Percentiles rank a stretch among this genome's conserved stretches.
These are phyloP conservation scores for Philotrypesis tridentata DNA, from an alignment of 1,140 invertebrate genomes.

Conservation along the genomic window DNA sequence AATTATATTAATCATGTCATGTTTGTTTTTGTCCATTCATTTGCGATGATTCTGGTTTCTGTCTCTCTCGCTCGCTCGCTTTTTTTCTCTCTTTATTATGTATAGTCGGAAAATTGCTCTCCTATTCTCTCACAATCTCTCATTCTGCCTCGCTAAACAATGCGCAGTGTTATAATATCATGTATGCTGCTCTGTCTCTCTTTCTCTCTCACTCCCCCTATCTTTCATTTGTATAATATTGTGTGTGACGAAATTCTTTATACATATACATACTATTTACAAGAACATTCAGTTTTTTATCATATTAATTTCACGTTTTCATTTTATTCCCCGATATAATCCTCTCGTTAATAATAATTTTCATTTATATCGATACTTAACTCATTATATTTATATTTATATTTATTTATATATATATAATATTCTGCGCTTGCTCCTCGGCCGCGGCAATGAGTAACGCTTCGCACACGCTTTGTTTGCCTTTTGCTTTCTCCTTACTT, in stretches of 20 bases:
- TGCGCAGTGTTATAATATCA: background rate
- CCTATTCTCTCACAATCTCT: background rate
- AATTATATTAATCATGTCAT: slow-evolving; percentile 33
- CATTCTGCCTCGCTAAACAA: background rate
- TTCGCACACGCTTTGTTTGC: background rate
- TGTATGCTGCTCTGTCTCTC: background rate
- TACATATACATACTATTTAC: slow-evolving; percentile 46
- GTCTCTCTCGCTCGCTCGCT: background rate
- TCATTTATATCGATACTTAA: slow-evolving; percentile 32
- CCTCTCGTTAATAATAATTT: background rate
- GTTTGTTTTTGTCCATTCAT: background rate
- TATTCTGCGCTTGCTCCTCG: slow-evolving; percentile 1
- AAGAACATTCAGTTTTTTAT: slow-evolving; percentile 37
- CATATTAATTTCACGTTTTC: slow-evolving; percentile 15
- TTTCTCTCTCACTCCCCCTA: background rate
- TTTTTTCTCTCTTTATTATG: background rate
- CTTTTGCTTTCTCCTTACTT: background rate
- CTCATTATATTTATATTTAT: slow-evolving; percentile 29
- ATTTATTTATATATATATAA: slow-evolving; percentile 35
- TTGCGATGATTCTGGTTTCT: background rate
- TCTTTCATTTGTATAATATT: slow-evolving; percentile 13
- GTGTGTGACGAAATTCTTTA: slow-evolving; percentile 28
- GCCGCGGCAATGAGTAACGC: slow-evolving; percentile 5
- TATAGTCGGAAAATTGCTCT: slow-evolving; percentile 29
- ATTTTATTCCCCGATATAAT: background rate